Conservation (phyloP, 2,888 invertebrate species). For the Ectobius pallidus region DNA sequence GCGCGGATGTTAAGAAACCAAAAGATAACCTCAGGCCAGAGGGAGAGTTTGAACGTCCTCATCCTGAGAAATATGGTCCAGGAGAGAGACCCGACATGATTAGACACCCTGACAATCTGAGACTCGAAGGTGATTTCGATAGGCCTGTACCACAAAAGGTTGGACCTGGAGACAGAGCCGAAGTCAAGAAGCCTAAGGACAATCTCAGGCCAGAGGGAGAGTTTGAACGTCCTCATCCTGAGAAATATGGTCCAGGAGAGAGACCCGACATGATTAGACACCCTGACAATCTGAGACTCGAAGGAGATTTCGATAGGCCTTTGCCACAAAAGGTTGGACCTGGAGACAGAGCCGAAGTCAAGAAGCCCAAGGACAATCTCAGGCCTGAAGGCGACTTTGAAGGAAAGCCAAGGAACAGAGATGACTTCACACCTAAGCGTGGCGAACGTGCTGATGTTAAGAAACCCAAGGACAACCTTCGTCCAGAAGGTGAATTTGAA, state of each 20-base stretch:
- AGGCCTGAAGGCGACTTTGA: constrained; percentile 61
- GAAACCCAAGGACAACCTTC: constrained; percentile 56
- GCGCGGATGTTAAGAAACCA: constrained; percentile 54
- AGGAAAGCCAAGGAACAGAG: constrained; percentile 43
- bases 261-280: constrained; percentile 58
- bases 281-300: constrained; percentile 48
- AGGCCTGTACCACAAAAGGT: constrained; percentile 52
- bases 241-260: constrained; percentile 57
- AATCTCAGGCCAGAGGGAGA: constrained; percentile 68
- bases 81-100: constrained; percentile 50
- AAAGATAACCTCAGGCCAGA: constrained; percentile 53
- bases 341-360: constrained; percentile 50
- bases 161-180: constrained; percentile 44
- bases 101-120: constrained; percentile 48
- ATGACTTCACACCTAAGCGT: constrained; percentile 45
- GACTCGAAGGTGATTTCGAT: constrained; percentile 65
- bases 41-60: constrained; percentile 48
- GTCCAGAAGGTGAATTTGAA: constrained; percentile 57
- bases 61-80: constrained; percentile 46
- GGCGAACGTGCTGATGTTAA: constrained; percentile 45
- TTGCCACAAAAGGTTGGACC: constrained; percentile 49
- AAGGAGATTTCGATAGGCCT: constrained; percentile 45
- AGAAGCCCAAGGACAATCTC: constrained; percentile 57
- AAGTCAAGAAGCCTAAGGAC: constrained; percentile 63
- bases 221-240: constrained; percentile 58